Conservation (phyloP, 23 tunicate genomes). For the Ascidia mentula region DNA sequence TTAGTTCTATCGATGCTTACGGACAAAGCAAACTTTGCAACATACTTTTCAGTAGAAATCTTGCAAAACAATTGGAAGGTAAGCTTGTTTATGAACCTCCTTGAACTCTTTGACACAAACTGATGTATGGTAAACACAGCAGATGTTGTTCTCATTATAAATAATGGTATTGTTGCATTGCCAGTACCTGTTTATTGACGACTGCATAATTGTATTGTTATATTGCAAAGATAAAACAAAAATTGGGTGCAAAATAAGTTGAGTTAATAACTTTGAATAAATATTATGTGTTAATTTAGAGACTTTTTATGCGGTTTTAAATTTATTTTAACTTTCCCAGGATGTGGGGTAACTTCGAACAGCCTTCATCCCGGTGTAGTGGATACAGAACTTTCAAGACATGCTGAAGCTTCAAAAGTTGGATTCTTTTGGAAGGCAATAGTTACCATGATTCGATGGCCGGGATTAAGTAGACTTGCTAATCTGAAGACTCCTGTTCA, state of each 20-base stretch:
- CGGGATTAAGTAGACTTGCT: background rate
- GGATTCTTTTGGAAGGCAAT: background rate
- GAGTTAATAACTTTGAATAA: too few species aligned
- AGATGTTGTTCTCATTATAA: too few species aligned
- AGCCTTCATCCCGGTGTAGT: background rate
- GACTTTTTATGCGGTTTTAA: too few species aligned
- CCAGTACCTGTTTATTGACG: too few species aligned
- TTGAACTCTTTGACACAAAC: too few species aligned
- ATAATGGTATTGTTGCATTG: too few species aligned
- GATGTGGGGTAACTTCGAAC: background rate
- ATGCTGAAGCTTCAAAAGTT: slow-evolving; percentile 11
- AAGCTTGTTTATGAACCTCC: background rate
- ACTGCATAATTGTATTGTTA: too few species aligned
- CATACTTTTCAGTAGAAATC: background rate
- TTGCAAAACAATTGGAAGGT: background rate
- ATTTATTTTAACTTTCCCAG: too few species aligned
- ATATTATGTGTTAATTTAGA: too few species aligned
- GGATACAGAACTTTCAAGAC: background rate
- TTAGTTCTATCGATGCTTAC: background rate
- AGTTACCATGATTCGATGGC: background rate
- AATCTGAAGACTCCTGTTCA: slow-evolving; percentile 45
- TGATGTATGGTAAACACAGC: too few species aligned
- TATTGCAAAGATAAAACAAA: too few species aligned
- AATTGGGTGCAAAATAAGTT: too few species aligned
- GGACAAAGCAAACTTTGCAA: slow-evolving; percentile 11